Conservation (phyloP, 1,140 invertebrate genomes). For the Armadillidium nasatum region DNA sequence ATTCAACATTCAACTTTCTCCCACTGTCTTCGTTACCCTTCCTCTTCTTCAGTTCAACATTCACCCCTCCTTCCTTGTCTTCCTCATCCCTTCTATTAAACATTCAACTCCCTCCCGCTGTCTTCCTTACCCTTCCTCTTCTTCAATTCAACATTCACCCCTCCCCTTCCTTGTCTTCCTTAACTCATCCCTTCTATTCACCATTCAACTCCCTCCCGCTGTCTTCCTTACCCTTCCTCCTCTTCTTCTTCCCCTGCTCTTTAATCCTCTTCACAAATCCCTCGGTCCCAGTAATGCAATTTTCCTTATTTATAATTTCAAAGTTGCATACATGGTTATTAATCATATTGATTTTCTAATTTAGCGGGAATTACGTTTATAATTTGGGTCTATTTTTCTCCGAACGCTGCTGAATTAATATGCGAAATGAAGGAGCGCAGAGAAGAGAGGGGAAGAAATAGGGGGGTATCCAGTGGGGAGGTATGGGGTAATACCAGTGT, state of each 20-base stretch:
- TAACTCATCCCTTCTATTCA: background rate
- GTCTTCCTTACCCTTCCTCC: constrained; percentile 14
- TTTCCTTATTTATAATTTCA: constrained; percentile 42
- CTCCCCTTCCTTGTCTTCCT: background rate
- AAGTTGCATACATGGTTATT: constrained; percentile 41
- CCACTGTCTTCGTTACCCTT: background rate
- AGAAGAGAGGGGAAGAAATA: background rate
- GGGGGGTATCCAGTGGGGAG: too few relatives aligned
- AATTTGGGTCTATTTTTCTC: constrained; percentile 39
- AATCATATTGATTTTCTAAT: constrained; percentile 42
- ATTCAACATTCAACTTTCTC: background rate
- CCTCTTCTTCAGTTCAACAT: background rate
- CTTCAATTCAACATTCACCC: too few relatives aligned
- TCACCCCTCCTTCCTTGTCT: background rate
- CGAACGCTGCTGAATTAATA: constrained; percentile 32
- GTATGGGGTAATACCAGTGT: too few relatives aligned
- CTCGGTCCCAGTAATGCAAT: constrained; percentile 39
- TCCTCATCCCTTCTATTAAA: background rate
- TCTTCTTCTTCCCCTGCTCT: constrained; percentile 5
- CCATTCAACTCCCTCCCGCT: background rate
- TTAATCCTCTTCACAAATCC: constrained; percentile 21
- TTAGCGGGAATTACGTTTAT: constrained; percentile 39
- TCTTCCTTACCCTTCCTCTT: background rate
- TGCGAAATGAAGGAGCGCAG: constrained; percentile 7
- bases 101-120: background rate